Conservation (phyloP, 2,797 vertebrate genomes). For the Betta splendens region DNA sequence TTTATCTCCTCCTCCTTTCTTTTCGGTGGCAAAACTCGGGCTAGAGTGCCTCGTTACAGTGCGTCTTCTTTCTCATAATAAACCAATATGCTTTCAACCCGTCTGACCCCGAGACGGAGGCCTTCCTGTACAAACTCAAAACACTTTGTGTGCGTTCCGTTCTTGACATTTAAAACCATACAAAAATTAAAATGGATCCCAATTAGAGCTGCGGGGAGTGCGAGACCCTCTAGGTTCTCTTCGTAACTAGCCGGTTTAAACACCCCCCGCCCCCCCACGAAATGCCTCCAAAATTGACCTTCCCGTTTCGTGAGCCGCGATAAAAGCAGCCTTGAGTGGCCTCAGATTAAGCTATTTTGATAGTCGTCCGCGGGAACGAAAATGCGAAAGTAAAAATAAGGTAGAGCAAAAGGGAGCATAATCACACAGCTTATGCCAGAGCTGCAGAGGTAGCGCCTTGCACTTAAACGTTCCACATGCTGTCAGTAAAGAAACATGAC, state of each 20-base stretch:
- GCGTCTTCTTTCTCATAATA: constrained; percentile 36
- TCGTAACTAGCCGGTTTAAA: constrained; percentile 56
- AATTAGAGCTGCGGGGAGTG: constrained; percentile 63
- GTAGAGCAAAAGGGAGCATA: constrained; percentile 25
- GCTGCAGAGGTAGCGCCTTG: constrained; percentile 35
- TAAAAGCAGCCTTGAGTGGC: constrained; percentile 64
- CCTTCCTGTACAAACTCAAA: constrained; percentile 56
- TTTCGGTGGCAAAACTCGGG: constrained; percentile 14
- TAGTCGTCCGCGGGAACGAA: constrained; percentile 43
- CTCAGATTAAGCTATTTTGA: constrained; percentile 62
- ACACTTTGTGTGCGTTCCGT: constrained; percentile 56
- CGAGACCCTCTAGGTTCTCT: constrained; percentile 43
- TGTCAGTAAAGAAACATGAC: constrained; percentile 61
- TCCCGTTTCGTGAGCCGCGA: constrained; percentile 35
- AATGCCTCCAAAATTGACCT: constrained; percentile 71
- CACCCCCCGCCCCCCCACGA: constrained; percentile 26
- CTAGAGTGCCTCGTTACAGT: constrained; percentile 15
- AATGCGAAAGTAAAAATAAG: constrained; percentile 57
- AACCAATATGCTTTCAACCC: constrained; percentile 52
- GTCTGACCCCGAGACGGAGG: constrained; percentile 46
- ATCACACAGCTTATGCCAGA: constrained; percentile 20
- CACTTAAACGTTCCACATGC: constrained; percentile 43
- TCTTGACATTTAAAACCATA: constrained; percentile 76
- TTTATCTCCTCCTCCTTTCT: constrained; percentile 13
- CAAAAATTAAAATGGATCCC: constrained; percentile 71